phyloP scores from a whole-genome alignment of 2,888 invertebrate species.

The Lycaena phlaeas region DNA sequence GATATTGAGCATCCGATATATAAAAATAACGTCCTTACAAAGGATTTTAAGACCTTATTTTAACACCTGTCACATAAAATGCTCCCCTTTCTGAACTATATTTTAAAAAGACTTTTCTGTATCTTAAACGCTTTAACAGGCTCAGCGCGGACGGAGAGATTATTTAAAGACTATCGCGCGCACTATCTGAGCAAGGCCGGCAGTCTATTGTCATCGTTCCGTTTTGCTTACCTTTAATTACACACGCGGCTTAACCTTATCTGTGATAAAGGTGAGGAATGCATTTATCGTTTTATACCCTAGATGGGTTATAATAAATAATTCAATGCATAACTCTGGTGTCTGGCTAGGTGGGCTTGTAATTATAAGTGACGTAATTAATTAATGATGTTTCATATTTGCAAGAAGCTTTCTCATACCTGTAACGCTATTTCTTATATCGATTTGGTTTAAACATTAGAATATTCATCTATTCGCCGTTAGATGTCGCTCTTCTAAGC shows the following conservation, averaged over 20 bases:
- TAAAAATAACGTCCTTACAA: too few relatives aligned
- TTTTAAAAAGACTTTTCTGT: not conserved
- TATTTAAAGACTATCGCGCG: conserved; percentile 21
- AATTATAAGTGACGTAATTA: conserved; percentile 61
- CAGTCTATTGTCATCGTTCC: conserved; percentile 47
- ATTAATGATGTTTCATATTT: conserved; percentile 53
- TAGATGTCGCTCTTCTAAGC: conserved; percentile 43
- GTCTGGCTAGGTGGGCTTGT: conserved; percentile 55
- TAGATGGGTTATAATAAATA: conserved; percentile 54
- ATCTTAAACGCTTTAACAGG: not conserved
- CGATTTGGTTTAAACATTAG: too few relatives aligned
- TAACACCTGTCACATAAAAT: too few relatives aligned
- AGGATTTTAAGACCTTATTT: too few relatives aligned
- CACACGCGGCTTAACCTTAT: conserved; percentile 36
- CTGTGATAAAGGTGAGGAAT: conserved; percentile 47
- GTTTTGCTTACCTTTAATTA: conserved; percentile 48
- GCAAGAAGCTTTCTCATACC: conserved; percentile 68
- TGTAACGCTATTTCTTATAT: too few relatives aligned
- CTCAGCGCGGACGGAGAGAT: not conserved
- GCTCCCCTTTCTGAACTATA: not conserved
- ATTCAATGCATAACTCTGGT: conserved; percentile 35
- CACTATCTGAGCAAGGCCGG: conserved; percentile 31
- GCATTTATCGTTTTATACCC: conserved; percentile 31
- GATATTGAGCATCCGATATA: too few relatives aligned
- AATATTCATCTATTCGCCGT: conserved; percentile 33